Evolutionary conservation across 2,113 vertebrate genomes (phyloP).

Genomic region (Eulemur macaco): DNA sequence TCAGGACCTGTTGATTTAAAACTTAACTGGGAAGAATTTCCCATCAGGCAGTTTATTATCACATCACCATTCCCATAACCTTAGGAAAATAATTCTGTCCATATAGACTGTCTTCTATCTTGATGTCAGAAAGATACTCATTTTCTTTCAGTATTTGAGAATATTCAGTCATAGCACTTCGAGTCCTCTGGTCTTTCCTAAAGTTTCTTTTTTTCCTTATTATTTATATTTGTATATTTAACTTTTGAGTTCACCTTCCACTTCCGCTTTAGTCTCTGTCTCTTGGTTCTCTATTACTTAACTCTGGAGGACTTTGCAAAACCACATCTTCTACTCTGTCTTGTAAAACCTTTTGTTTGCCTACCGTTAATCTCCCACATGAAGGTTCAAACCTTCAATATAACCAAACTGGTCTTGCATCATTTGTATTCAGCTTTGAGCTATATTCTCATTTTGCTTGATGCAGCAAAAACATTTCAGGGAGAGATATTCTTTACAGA

Average conservation of each 20-base stretch:
- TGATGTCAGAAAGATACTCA: not conserved
- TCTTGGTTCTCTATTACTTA: not conserved
- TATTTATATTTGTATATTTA: not conserved
- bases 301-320: not conserved
- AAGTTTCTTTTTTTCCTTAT: fast-evolving
- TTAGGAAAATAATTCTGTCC: not conserved
- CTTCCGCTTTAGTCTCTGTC: not conserved
- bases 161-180: not conserved
- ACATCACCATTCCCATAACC: not conserved
- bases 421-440: not conserved
- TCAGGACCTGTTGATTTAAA: not conserved
- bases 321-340: not conserved
- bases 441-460: not conserved
- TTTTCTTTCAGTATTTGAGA: not conserved
- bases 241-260: not conserved
- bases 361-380: not conserved
- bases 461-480: not conserved
- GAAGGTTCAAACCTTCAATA: not conserved
- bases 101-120: not conserved
- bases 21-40: not conserved
- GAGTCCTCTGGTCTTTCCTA: not conserved
- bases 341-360: not conserved
- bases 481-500: not conserved
- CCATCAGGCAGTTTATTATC: not conserved
- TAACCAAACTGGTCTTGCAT: fast-evolving